Evolutionary conservation across 2,888 invertebrate species (phyloP).

Genomic region (Pterostichus niger): DNA sequence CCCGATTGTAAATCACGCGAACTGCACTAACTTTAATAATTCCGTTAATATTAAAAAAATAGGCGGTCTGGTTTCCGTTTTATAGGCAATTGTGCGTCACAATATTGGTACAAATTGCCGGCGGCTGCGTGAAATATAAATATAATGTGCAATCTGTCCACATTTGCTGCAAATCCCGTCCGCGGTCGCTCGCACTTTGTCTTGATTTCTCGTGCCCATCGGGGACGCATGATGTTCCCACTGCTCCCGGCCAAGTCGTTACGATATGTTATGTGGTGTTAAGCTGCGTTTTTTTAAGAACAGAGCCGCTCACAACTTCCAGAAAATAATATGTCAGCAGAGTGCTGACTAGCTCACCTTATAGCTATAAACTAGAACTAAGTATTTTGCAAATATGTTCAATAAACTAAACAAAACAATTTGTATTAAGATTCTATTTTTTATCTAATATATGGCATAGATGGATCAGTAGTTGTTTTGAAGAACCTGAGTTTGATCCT

Average conservation of each 20-base stretch:
- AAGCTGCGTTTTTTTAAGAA: constrained; percentile 39
- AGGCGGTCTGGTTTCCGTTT: constrained; percentile 71
- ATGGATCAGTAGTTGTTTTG: too few relatives aligned
- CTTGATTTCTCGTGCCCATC: constrained; percentile 51
- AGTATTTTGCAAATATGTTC: too few relatives aligned
- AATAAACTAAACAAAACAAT: too few relatives aligned
- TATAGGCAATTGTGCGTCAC: constrained; percentile 73
- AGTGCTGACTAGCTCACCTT: not conserved
- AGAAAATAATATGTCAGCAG: constrained; percentile 5
- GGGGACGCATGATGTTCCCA: not conserved
- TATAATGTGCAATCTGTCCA: constrained; percentile 75
- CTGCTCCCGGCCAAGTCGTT: constrained; percentile 44
- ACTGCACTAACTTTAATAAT: constrained; percentile 66
- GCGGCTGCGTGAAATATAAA: constrained; percentile 74
- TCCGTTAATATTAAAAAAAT: constrained; percentile 65
- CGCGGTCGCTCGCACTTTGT: constrained; percentile 51
- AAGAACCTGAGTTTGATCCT: too few relatives aligned
- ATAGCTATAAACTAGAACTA: not conserved
- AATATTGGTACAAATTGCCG: constrained; percentile 75
- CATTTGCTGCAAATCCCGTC: constrained; percentile 73
- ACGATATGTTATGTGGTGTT: constrained; percentile 24
- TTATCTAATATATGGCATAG: too few relatives aligned
- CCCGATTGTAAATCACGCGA: constrained; percentile 55
- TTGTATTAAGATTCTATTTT: too few relatives aligned
- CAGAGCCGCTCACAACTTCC: constrained; percentile 14